These are phyloP conservation scores for Phymatocera aterrima DNA, from an alignment of 2,888 invertebrate species.

Conservation along the genomic window DNA sequence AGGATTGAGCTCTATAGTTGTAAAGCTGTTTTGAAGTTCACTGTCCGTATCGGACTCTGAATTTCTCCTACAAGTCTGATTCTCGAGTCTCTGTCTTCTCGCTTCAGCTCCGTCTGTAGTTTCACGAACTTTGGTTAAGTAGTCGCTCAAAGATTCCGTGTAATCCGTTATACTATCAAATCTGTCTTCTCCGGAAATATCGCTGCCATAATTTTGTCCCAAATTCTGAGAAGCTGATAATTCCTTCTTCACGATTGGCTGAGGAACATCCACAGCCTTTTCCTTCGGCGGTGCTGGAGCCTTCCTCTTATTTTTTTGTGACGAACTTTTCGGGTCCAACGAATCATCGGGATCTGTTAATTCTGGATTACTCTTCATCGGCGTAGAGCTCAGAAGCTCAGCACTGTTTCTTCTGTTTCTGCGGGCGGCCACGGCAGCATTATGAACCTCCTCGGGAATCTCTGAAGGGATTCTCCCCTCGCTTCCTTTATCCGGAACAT, in stretches of 20 bases:
- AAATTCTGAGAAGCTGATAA: background rate
- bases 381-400: constrained; percentile 48
- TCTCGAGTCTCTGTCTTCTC: constrained; percentile 32
- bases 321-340: constrained; percentile 77
- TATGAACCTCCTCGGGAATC: constrained; percentile 83
- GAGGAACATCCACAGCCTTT: constrained; percentile 45
- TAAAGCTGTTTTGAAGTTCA: constrained; percentile 74
- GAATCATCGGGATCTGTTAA: constrained; percentile 60
- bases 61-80: constrained; percentile 57
- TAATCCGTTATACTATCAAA: constrained; percentile 65
- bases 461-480: constrained; percentile 81
- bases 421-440: constrained; percentile 84
- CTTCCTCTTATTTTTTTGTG: constrained; percentile 79
- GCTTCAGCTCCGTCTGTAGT: constrained; percentile 51
- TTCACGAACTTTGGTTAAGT: constrained; percentile 59
- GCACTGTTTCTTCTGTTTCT: constrained; percentile 79
- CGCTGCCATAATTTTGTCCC: background rate
- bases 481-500: constrained; percentile 60
- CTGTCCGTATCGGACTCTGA: constrained; percentile 77
- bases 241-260: background rate
- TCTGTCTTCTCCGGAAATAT: constrained; percentile 56
- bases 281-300: constrained; percentile 83
- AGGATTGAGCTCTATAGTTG: constrained; percentile 85
- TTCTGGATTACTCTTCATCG: constrained; percentile 41
- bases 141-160: constrained; percentile 61